Evolutionary conservation across 2,113 vertebrate genomes (phyloP), one percentile per base, ranked within the genome.

Genomic region (Cairina moschata): DNA sequence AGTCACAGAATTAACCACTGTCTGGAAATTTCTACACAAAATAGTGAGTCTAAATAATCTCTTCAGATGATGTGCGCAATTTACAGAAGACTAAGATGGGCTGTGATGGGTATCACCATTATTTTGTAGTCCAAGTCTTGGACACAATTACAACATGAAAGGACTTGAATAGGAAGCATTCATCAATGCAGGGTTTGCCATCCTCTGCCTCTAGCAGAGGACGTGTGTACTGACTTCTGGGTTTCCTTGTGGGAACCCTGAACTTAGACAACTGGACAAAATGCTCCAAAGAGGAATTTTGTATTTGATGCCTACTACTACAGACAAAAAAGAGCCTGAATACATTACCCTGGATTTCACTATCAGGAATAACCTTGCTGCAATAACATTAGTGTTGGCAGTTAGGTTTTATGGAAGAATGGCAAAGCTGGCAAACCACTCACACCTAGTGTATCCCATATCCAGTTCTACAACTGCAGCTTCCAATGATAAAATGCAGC

Each of bases 361-460:
- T 50, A 23, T 31, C 58, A 71, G 65, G 50, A 34, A 65, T 63
- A 77, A 7, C 10, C 29, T 48, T 46, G 18, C 23, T 84, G 48
- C 40, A 40, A 2, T 48, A 62, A 34, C 4, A 1, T 34, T 17
- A 52, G 8, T 21, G 9, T 31, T 77, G 31, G 34, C 48, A 83
- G 29, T 23, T 36, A 21, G 15, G 26, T 34, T 55, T 69, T 54
- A 40, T n/a, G 77, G 34, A 28, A 60, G 44, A 59, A 75, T 28
- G 23, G 23, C 28, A 36, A 62, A 12, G 38, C 68, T 76, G 76
- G 29, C 31, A 59, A 67, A 66, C 4, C 22, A n/a, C 7, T 28
- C 3, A 2, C 38, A 29, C 14, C 11, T 22, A 16, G 4, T 32
- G n/a, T 29, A 31, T 40, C 29, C 13, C 0, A 0, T 40, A 40